Conservation (phyloP, 2,888 invertebrate genomes). For the Marasmarcha lunaedactyla region DNA sequence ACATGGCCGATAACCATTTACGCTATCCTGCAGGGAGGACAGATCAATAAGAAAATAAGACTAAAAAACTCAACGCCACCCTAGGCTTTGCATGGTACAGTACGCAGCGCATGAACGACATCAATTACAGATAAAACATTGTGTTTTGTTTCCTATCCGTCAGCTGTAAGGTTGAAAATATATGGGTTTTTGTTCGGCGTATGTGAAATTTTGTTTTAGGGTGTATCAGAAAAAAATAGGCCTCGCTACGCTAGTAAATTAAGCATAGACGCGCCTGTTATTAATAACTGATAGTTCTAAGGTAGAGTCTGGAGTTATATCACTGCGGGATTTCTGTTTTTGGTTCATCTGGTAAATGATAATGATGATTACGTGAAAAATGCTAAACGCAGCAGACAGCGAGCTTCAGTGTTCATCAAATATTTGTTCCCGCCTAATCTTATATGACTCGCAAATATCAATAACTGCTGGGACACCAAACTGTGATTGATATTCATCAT, state of each 20-base stretch:
- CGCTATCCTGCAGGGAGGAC: conserved; percentile 14
- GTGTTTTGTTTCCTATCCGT: no score
- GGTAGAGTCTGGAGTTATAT: no score
- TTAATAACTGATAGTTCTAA: not conserved
- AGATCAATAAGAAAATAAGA: conserved; percentile 35
- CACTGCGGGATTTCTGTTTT: no score
- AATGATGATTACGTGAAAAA: no score
- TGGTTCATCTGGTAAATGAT: no score
- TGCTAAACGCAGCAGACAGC: no score
- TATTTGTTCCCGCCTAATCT: no score
- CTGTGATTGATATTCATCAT: no score
- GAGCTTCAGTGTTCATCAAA: no score
- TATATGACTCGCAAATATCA: no score
- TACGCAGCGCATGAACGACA: not conserved
- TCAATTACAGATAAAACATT: no score
- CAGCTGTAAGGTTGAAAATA: not conserved
- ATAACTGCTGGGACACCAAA: no score
- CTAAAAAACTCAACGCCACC: conserved; percentile 51
- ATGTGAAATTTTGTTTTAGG: not conserved
- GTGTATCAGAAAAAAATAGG: conserved; percentile 3
- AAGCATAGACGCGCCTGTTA: not conserved
- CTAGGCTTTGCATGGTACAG: conserved; percentile 30
- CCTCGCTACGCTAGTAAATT: conserved; percentile 2
- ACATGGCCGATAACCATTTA: conserved; percentile 2
- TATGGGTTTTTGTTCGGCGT: not conserved